A percentile compares a stretch with the other conserved stretches of the same genome.
phyloP scores from a whole-genome alignment of 2,888 invertebrate genomes.

The Rhingia rostrata region DNA sequence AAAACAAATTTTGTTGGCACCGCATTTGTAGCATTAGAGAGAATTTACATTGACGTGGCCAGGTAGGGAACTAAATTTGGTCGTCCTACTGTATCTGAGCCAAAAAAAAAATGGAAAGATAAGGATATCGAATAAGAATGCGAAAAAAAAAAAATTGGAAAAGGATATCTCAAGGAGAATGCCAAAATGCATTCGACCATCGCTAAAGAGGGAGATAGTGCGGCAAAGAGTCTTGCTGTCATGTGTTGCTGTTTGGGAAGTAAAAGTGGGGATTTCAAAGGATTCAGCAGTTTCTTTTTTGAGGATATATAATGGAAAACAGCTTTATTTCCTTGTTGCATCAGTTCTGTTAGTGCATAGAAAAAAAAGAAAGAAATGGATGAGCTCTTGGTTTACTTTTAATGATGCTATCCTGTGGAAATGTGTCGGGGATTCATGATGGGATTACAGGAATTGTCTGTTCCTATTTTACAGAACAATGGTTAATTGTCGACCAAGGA shows the following conservation, averaged over 20 bases:
- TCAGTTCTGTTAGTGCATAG: too few species aligned
- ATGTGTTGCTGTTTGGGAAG: background rate
- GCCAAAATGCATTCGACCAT: conserved; percentile 14
- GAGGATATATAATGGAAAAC: too few species aligned
- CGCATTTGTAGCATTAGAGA: conserved; percentile 43
- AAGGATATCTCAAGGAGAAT: conserved; percentile 11
- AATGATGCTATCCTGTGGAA: too few species aligned
- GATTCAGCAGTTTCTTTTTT: background rate
- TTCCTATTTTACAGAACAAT: too few species aligned
- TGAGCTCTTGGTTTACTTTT: too few species aligned
- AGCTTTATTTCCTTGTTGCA: too few species aligned
- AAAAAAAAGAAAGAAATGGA: too few species aligned
- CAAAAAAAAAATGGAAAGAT: conserved; percentile 47
- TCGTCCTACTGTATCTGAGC: conserved; percentile 35
- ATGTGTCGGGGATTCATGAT: too few species aligned
- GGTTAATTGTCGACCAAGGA: too few species aligned
- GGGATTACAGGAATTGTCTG: too few species aligned
- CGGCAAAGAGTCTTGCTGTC: background rate
- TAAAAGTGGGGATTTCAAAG: background rate
- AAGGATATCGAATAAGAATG: conserved; percentile 25
- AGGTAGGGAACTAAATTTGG: conserved; percentile 41
- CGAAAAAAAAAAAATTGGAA: conserved; percentile 10
- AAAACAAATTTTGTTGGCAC: conserved; percentile 51
- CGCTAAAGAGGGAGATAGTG: background rate
- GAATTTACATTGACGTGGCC: conserved; percentile 66